These are phyloP conservation scores for Ferdinandea cuprea DNA, from an alignment of 2,888 invertebrate genomes.

Conservation along the genomic window DNA sequence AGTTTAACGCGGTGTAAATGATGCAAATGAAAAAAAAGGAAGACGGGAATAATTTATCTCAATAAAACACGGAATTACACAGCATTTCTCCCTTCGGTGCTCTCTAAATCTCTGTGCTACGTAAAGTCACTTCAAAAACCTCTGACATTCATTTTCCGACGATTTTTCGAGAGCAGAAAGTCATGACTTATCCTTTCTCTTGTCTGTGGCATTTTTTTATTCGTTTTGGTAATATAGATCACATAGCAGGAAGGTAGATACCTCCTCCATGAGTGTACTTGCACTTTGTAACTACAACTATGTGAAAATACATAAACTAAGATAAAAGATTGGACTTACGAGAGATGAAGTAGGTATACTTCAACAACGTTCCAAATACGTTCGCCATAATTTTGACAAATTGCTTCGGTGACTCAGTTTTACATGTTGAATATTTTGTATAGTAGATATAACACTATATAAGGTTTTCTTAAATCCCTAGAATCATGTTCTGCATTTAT, in stretches of 20 bases:
- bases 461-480: too few relatives aligned
- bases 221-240: too few relatives aligned
- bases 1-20: not conserved
- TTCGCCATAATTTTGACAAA: slow-evolving; percentile 17
- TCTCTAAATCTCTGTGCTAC: not conserved
- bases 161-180: not conserved
- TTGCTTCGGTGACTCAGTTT: not conserved
- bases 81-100: not conserved
- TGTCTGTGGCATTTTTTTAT: not conserved
- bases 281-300: too few relatives aligned
- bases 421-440: not conserved
- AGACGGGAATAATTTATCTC: not conserved
- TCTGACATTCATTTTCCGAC: not conserved
- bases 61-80: not conserved
- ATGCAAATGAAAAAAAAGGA: not conserved
- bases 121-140: not conserved
- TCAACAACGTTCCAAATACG: slow-evolving; percentile 2
- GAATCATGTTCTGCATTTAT: too few relatives aligned
- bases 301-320: not conserved
- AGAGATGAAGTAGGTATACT: too few relatives aligned
- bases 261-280: not conserved
- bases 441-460: too few relatives aligned
- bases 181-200: not conserved
- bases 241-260: not conserved
- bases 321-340: too few relatives aligned